Evolutionary conservation across 2,113 vertebrate species (phyloP).

Genomic region (Copsychus sechellarum): DNA sequence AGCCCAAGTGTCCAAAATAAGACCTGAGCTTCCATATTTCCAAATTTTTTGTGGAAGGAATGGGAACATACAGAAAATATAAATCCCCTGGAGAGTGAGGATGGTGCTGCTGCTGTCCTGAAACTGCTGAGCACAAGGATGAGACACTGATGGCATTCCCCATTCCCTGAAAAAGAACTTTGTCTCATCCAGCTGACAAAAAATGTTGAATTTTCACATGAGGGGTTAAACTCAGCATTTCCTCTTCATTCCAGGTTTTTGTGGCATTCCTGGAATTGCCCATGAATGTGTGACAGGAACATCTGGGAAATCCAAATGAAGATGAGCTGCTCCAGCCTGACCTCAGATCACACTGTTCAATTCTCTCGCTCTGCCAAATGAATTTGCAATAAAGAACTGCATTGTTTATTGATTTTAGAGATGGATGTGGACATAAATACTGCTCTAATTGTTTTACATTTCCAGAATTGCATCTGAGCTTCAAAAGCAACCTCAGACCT

Average conservation of each 20-base stretch:
- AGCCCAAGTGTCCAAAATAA: not conserved
- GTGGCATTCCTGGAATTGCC: not conserved
- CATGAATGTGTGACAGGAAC: not conserved
- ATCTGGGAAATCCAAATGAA: not conserved
- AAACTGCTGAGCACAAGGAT: not conserved
- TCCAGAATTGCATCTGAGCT: not conserved
- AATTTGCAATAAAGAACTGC: not conserved
- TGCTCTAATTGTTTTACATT: not conserved
- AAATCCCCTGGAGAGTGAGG: not conserved
- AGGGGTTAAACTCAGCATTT: not conserved
- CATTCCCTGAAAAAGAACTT: not conserved
- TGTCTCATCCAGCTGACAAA: not conserved
- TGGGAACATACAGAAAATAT: not conserved
- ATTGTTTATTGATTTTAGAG: not conserved
- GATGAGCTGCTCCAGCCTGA: not conserved
- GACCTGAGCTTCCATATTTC: not conserved
- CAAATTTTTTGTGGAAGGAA: not conserved
- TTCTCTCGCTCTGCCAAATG: not conserved
- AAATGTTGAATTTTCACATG: not conserved
- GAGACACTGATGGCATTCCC: not conserved
- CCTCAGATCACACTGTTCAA: not conserved
- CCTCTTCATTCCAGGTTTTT: not conserved
- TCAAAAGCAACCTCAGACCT: not conserved
- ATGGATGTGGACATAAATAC: not conserved
- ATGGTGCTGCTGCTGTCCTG: not conserved